These are phyloP conservation scores for Trachemys scripta DNA, from an alignment of 2,113 vertebrate species.

Conservation along the genomic window DNA sequence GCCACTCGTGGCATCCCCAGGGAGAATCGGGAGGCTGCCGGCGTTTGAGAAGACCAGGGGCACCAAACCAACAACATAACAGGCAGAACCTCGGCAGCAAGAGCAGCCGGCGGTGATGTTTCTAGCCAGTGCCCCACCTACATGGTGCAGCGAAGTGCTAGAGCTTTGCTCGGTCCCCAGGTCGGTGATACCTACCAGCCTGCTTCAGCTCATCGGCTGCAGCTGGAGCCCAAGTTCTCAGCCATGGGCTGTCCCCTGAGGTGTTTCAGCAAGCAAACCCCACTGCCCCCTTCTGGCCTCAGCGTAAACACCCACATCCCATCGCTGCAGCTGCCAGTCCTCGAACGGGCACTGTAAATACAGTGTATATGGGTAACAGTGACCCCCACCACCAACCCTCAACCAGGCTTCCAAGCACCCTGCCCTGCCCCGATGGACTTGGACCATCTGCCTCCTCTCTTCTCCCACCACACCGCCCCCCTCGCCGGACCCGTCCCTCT, in stretches of 20 bases:
- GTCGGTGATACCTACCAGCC: not conserved
- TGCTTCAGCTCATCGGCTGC: not conserved
- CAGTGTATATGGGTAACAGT: accelerated
- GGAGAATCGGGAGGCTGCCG: not conserved
- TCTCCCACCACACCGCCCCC: not conserved
- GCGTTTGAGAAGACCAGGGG: not conserved
- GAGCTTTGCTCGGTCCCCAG: not conserved
- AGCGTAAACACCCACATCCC: not conserved
- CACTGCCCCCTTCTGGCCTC: not conserved
- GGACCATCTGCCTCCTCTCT: not conserved
- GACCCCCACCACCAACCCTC: not conserved
- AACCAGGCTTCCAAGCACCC: not conserved
- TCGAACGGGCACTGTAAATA: not conserved
- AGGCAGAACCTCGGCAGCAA: not conserved
- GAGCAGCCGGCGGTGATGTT: not conserved
- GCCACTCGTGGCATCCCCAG: not conserved
- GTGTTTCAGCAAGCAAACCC: not conserved
- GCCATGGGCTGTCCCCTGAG: not conserved
- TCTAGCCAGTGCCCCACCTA: not conserved
- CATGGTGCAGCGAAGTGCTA: not conserved
- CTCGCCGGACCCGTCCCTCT: not conserved
- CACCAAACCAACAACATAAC: accelerated
- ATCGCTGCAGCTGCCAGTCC: no score
- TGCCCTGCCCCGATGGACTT: not conserved
- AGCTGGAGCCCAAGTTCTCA: not conserved